phyloP scores from a whole-genome alignment of 2,888 invertebrate species.

The Limenitis camilla region DNA sequence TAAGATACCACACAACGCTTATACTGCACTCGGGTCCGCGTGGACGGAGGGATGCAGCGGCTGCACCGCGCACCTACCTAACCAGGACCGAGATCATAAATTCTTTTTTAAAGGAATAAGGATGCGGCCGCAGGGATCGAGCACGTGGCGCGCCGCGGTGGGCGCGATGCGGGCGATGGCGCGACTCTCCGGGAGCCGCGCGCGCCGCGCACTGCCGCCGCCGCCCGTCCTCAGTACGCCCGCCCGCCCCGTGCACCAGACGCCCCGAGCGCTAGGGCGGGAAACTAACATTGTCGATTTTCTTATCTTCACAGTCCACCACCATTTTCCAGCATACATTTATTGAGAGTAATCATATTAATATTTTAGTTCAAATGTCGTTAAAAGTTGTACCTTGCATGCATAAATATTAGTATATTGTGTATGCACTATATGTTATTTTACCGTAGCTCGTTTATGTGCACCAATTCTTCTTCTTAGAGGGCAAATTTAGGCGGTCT shows the following conservation, averaged over 20 bases:
- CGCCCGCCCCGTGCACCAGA: too few species aligned
- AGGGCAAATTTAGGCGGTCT: too few species aligned
- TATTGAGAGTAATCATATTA: too few species aligned
- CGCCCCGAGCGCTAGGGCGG: conserved; percentile 12
- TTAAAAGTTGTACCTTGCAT: too few species aligned
- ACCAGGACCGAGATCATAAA: conserved; percentile 7
- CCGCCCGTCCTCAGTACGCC: conserved; percentile 17
- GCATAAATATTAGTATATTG: too few species aligned
- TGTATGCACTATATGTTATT: too few species aligned
- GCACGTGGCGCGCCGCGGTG: conserved; percentile 27
- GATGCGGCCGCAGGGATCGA: conserved; percentile 21
- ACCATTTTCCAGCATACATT: conserved; percentile 8
- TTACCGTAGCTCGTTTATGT: too few species aligned
- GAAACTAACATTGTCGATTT: conserved; percentile 22
- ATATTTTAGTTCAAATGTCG: too few species aligned
- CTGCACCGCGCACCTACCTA: not conserved
- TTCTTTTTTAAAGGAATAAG: conserved; percentile 19
- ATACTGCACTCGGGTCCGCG: conserved; percentile 3
- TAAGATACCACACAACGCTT: conserved; percentile 2
- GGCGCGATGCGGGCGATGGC: conserved; percentile 24
- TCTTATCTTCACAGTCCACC: conserved; percentile 13
- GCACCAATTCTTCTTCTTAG: too few species aligned
- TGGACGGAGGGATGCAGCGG: conserved; percentile 2
- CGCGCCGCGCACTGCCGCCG: conserved; percentile 60
- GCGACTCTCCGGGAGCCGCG: conserved; percentile 49